phyloP scores from a whole-genome alignment of 2,888 invertebrate species.

The Notocelia uddmanniana region DNA sequence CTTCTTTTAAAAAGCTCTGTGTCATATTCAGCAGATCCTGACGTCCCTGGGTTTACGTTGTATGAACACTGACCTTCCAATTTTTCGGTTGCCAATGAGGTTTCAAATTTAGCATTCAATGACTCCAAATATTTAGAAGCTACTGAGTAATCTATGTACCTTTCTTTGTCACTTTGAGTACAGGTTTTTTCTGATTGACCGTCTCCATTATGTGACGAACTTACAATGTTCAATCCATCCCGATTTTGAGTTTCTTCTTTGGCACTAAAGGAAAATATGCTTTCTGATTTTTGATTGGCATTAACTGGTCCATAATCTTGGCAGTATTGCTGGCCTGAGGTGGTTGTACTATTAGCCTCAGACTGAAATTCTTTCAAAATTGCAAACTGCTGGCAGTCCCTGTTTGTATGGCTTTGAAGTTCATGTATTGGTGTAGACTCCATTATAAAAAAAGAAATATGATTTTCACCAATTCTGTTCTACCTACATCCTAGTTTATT shows the following conservation, averaged over 20 bases:
- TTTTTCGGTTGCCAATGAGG: background rate
- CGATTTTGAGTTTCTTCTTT: background rate
- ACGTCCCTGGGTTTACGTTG: conserved; percentile 5
- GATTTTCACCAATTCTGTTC: background rate
- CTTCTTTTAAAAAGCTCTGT: conserved; percentile 37
- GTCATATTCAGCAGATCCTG: background rate
- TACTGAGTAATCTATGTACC: background rate
- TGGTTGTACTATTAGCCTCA: background rate
- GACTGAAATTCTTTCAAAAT: background rate
- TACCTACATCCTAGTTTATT: background rate
- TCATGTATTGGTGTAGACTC: background rate
- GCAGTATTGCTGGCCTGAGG: background rate
- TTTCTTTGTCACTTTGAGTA: background rate
- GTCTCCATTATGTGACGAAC: background rate
- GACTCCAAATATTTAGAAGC: background rate
- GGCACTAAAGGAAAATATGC: background rate
- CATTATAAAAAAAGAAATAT: background rate
- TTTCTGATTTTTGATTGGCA: background rate
- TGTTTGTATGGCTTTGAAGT: background rate
- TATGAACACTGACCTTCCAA: background rate
- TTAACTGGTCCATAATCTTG: background rate
- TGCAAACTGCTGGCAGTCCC: background rate
- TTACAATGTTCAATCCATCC: background rate
- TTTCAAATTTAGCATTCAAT: background rate
- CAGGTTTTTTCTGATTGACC: background rate